Conservation (phyloP, 2,113 vertebrate species). For the Zosterops borbonicus region DNA sequence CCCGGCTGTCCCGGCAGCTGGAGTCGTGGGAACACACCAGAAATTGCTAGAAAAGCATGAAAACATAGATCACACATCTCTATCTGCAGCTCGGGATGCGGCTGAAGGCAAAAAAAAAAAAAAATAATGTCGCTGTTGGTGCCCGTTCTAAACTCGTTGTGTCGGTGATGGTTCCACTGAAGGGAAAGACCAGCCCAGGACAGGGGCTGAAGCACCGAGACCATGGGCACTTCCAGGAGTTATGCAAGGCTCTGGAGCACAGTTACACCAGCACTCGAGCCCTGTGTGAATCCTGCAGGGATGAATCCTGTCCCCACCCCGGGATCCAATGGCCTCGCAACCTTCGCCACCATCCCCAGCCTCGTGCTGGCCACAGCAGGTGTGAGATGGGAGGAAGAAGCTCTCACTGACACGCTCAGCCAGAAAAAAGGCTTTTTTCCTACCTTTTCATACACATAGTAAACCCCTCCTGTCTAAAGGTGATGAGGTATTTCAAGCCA, state of each 20-base stretch:
- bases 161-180: background rate
- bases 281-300: background rate
- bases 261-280: background rate
- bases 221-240: background rate
- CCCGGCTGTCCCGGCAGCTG: conserved; percentile 49
- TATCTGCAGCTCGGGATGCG: background rate
- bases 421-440: background rate
- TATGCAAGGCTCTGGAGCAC: background rate
- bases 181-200: background rate
- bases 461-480: background rate
- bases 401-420: background rate
- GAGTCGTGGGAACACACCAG: conserved; percentile 51
- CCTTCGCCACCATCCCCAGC: background rate
- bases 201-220: background rate
- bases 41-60: conserved; percentile 25
- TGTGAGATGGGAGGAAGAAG: background rate
- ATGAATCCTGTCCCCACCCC: background rate
- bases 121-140: background rate
- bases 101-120: background rate
- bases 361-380: fast-evolving
- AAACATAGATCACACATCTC: conserved; percentile 29
- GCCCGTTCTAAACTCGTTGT: background rate
- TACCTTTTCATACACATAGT: background rate
- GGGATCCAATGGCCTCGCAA: fast-evolving
- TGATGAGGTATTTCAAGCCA: background rate